phyloP scores from a whole-genome alignment of 2,113 vertebrate species.

The Hymenochirus boettgeri region DNA sequence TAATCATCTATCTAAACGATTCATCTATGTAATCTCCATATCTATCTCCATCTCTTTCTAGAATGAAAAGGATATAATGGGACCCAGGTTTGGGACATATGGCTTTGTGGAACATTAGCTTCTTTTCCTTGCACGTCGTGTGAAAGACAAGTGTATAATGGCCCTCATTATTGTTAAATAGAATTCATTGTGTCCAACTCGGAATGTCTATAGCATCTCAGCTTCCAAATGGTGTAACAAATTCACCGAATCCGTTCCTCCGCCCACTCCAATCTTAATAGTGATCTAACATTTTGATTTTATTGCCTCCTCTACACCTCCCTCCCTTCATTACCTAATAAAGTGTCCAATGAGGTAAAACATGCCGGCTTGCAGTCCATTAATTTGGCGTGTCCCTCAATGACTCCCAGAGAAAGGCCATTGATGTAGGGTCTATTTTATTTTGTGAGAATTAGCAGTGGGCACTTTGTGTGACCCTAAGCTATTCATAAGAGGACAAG shows the following conservation, averaged over 20 bases:
- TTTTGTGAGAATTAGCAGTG: conserved; percentile 53
- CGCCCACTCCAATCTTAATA: conserved; percentile 44
- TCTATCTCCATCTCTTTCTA: neutral
- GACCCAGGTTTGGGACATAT: neutral
- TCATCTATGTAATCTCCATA: too few species aligned
- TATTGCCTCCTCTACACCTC: conserved; percentile 34
- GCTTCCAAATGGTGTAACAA: conserved; percentile 37
- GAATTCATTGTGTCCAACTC: conserved; percentile 12
- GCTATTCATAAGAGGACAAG: conserved; percentile 41
- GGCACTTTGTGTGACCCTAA: conserved; percentile 52
- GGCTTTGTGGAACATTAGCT: neutral
- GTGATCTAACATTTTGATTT: conserved; percentile 52
- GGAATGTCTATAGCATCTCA: conserved; percentile 13
- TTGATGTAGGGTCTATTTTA: conserved; percentile 48
- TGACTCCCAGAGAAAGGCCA: conserved; percentile 44
- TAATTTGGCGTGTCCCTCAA: conserved; percentile 42
- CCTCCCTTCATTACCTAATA: conserved; percentile 43
- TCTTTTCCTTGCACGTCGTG: neutral
- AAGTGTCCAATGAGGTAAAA: conserved; percentile 44
- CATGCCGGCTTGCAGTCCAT: conserved; percentile 43
- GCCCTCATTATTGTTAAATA: conserved; percentile 4
- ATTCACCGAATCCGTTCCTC: conserved; percentile 3
- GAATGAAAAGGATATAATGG: neutral
- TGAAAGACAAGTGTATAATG: neutral
- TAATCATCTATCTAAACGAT: too few species aligned